Conservation (phyloP, 2,113 vertebrate species). For the Pedetes capensis region DNA sequence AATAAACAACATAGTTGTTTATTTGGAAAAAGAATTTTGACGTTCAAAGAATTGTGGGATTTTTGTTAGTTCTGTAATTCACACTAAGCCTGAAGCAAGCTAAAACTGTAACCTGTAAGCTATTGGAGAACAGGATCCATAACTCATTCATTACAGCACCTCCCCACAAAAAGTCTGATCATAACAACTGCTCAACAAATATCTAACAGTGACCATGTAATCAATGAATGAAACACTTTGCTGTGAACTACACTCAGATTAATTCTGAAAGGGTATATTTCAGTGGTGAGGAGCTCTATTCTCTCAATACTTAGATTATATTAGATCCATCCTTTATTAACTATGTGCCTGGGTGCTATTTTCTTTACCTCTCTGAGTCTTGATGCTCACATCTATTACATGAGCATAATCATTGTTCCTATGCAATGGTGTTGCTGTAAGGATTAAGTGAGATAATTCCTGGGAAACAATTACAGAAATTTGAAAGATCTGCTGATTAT, state of each 20-base stretch:
- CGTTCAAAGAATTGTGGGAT: neutral
- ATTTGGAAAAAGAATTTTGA: neutral
- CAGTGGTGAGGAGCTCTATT: neutral
- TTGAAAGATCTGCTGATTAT: neutral
- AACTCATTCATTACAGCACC: neutral
- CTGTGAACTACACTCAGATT: neutral
- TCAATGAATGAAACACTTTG: neutral
- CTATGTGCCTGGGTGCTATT: neutral
- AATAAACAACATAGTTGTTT: neutral
- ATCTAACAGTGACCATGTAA: neutral
- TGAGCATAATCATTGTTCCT: neutral
- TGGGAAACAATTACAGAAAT: slow-evolving; percentile 12
- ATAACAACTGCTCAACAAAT: neutral
- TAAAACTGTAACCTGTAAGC: neutral
- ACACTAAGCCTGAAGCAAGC: neutral
- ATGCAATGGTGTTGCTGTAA: neutral
- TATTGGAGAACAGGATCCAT: neutral
- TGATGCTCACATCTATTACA: neutral
- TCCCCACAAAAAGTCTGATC: neutral
- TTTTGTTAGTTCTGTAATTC: neutral
- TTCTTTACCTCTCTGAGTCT: neutral
- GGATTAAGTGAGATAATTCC: neutral
- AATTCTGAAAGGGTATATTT: no score
- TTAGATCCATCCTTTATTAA: neutral
- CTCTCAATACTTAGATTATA: neutral